phyloP scores from a whole-genome alignment of 2,797 vertebrate genomes.

The Galaxias olidus region DNA sequence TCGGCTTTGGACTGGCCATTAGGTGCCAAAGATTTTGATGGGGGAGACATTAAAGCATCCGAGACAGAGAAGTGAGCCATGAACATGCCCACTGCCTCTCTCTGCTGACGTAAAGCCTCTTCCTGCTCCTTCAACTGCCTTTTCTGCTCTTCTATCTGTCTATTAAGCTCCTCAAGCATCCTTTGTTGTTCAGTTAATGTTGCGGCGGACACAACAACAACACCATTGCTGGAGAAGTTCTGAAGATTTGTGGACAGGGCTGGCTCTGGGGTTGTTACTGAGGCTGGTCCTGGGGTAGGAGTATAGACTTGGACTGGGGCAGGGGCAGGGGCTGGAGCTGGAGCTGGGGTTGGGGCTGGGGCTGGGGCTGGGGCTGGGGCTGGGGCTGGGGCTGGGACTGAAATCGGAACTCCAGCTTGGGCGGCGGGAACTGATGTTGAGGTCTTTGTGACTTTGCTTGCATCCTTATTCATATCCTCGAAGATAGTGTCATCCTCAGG shows the following conservation, averaged over 20 bases:
- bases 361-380: not conserved
- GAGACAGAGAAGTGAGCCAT: constrained; percentile 97
- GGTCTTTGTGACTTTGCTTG: constrained; percentile 54
- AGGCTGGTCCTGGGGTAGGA: constrained; percentile 26
- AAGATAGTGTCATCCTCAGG: constrained; percentile 95
- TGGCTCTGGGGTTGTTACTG: no score
- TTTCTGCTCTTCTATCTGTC: constrained; percentile 96
- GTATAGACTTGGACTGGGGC: constrained; percentile 10
- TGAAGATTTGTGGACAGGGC: constrained; percentile 23
- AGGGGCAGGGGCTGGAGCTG: constrained; percentile 22
- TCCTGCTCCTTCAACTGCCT: constrained; percentile 93
- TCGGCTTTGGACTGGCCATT: constrained; percentile 70
- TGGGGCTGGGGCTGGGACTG: constrained; percentile 11
- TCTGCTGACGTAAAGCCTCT: constrained; percentile 90
- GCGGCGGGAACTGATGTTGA: constrained; percentile 13
- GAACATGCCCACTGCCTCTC: constrained; percentile 92
- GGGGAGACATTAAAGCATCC: constrained; percentile 91
- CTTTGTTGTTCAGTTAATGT: constrained; percentile 90
- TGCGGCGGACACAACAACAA: constrained; percentile 64
- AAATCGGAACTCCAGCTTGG: no score
- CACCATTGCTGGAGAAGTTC: constrained; percentile 53
- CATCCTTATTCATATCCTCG: constrained; percentile 86
- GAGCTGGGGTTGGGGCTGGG: constrained; percentile 7
- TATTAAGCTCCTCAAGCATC: constrained; percentile 96
- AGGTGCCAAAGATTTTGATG: constrained; percentile 74